These are phyloP conservation scores for Formica selysi DNA, from an alignment of 1,140 invertebrate species.

Conservation along the genomic window DNA sequence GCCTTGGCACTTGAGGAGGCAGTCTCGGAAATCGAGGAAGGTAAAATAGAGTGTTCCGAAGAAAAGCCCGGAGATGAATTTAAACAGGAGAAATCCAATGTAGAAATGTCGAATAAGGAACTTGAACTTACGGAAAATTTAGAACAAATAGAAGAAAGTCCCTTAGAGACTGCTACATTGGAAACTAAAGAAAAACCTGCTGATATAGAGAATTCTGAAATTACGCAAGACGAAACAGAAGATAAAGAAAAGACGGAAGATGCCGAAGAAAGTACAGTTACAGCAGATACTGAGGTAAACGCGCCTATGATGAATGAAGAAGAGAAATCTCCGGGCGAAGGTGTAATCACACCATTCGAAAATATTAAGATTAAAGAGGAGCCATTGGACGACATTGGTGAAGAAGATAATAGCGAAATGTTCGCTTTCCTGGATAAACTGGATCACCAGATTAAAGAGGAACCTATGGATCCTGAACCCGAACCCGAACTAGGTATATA, in stretches of 20 bases:
- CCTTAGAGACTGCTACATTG: background rate
- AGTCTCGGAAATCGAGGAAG: slow-evolving; percentile 80
- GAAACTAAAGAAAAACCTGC: slow-evolving; percentile 77
- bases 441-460: slow-evolving; percentile 86
- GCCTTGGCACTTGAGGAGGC: slow-evolving; percentile 73
- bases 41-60: slow-evolving; percentile 74
- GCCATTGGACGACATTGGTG: slow-evolving; percentile 78
- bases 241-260: slow-evolving; percentile 85
- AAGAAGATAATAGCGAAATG: slow-evolving; percentile 65
- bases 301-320: slow-evolving; percentile 23
- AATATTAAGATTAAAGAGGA: slow-evolving; percentile 88
- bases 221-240: slow-evolving; percentile 62
- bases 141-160: slow-evolving; percentile 25
- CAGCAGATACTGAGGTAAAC: slow-evolving; percentile 55
- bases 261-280: slow-evolving; percentile 62
- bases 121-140: background rate
- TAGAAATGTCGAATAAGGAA: slow-evolving; percentile 43
- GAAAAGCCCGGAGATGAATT: slow-evolving; percentile 82
- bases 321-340: slow-evolving; percentile 75
- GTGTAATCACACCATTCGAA: slow-evolving; percentile 78
- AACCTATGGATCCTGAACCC: slow-evolving; percentile 88
- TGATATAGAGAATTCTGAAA: slow-evolving; percentile 78
- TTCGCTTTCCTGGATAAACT: slow-evolving; percentile 80
- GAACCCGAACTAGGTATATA: slow-evolving; percentile 88
- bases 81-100: slow-evolving; percentile 81